Evolutionary conservation across 2,797 vertebrate genomes (phyloP).

Genomic region (Chrysocyon brachyurus): DNA sequence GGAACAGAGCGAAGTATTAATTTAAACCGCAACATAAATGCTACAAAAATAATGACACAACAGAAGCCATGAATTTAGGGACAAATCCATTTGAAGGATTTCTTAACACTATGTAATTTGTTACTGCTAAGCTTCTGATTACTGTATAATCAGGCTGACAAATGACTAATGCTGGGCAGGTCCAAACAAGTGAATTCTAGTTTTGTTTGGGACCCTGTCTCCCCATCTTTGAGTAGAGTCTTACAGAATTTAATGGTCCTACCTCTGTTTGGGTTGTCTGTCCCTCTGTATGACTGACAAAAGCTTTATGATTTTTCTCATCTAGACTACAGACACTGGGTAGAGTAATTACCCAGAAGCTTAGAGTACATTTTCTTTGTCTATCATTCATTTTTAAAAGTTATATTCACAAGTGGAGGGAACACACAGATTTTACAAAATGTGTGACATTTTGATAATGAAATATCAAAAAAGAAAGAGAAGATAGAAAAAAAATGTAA

Average conservation of each 20-base stretch:
- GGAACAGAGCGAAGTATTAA: constrained; percentile 66
- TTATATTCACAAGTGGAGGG: constrained; percentile 31
- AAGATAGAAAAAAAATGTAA: constrained; percentile 53
- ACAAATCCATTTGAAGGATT: constrained; percentile 70
- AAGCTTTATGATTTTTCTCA: constrained; percentile 68
- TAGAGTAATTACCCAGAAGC: constrained; percentile 67
- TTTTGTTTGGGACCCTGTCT: constrained; percentile 62
- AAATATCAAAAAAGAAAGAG: constrained; percentile 14
- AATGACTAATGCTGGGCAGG: constrained; percentile 75
- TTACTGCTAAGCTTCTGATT: constrained; percentile 73
- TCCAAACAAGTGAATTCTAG: constrained; percentile 66
- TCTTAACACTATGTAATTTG: constrained; percentile 79
- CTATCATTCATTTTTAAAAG: constrained; percentile 58
- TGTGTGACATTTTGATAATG: constrained; percentile 51
- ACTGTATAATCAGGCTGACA: constrained; percentile 83
- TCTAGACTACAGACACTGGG: constrained; percentile 29
- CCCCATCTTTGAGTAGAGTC: constrained; percentile 23
- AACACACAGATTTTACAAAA: constrained; percentile 64
- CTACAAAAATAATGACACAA: constrained; percentile 66
- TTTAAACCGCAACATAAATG: constrained; percentile 74
- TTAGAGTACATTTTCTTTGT: constrained; percentile 52
- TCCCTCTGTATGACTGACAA: constrained; percentile 45
- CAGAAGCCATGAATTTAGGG: constrained; percentile 66
- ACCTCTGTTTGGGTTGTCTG: not conserved
- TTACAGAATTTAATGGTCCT: constrained; percentile 60